These are phyloP conservation scores for Adineta ricciae DNA, from an alignment of 2,888 invertebrate species.

Conservation along the genomic window DNA sequence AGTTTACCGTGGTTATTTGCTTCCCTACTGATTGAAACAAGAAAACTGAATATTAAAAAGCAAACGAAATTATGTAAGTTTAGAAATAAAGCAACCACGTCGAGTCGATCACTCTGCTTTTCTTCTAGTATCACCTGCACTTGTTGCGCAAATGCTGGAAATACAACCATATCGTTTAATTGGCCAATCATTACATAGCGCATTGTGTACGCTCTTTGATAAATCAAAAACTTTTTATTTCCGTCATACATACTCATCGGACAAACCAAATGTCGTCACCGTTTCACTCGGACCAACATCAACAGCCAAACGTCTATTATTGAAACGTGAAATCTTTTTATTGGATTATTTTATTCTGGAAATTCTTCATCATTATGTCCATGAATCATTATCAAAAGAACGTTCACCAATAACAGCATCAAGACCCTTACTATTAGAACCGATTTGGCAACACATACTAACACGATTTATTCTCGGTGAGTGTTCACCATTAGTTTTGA, in stretches of 20 bases:
- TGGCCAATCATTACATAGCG: constrained; percentile 7
- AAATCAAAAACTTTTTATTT: neutral
- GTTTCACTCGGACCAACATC: neutral
- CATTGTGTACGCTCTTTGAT: neutral
- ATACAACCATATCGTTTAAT: neutral
- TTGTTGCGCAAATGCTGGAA: neutral
- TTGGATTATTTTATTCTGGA: neutral
- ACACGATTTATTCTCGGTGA: neutral
- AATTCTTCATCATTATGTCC: neutral
- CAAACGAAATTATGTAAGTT: constrained; percentile 16
- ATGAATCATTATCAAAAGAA: neutral
- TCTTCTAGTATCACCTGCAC: neutral
- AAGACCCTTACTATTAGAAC: neutral
- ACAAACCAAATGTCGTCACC: neutral
- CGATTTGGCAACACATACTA: neutral
- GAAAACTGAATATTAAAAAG: constrained; percentile 12
- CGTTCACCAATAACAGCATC: neutral
- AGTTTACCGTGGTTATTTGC: constrained; percentile 22
- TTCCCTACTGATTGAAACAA: neutral
- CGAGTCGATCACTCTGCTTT: neutral
- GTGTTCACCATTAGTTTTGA: neutral
- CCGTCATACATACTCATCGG: neutral
- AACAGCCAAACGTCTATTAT: neutral
- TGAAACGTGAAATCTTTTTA: neutral
- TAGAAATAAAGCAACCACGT: too few relatives aligned